A percentile compares a stretch with the other conserved stretches of the same genome.
These are phyloP conservation scores for Cheilosia variabilis DNA, from an alignment of 2,888 invertebrate species.

Conservation along the genomic window DNA sequence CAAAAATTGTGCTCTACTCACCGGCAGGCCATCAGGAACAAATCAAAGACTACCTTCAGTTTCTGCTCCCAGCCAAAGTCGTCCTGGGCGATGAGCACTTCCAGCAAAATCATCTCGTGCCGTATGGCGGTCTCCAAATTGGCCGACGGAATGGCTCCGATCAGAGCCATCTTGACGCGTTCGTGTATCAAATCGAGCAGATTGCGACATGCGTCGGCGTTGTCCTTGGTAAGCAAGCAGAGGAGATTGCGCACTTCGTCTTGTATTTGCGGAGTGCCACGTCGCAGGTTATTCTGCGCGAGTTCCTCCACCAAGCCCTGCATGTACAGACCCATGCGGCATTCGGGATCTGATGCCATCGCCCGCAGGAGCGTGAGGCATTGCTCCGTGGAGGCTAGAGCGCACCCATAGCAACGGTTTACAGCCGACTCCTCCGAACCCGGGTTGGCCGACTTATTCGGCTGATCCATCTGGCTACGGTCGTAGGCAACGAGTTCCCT, in stretches of 20 bases:
- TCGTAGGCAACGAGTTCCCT: slow-evolving; percentile 96
- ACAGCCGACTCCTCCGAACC: slow-evolving; percentile 81
- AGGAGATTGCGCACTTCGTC: slow-evolving; percentile 95
- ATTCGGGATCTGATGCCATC: slow-evolving; percentile 91
- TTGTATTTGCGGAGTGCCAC: slow-evolving; percentile 93
- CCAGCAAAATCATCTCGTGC: slow-evolving; percentile 94
- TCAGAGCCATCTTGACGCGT: slow-evolving; percentile 91
- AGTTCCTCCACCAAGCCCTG: slow-evolving; percentile 95
- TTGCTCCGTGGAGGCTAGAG: slow-evolving; percentile 96
- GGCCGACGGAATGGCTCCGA: slow-evolving; percentile 90
- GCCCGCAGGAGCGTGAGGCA: slow-evolving; percentile 96
- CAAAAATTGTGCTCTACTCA: slow-evolving; percentile 72
- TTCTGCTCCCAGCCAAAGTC: slow-evolving; percentile 98
- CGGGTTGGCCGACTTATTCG: slow-evolving; percentile 76
- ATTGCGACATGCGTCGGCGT: slow-evolving; percentile 89
- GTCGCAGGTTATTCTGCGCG: slow-evolving; percentile 94
- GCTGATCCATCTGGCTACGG: slow-evolving; percentile 88
- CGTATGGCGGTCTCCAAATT: slow-evolving; percentile 91
- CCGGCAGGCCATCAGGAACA: slow-evolving; percentile 92
- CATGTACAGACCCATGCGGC: slow-evolving; percentile 90
- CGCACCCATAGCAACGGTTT: slow-evolving; percentile 93
- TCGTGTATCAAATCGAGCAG: slow-evolving; percentile 88
- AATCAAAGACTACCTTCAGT: slow-evolving; percentile 92
- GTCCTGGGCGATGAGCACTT: slow-evolving; percentile 94
- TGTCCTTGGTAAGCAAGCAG: slow-evolving; percentile 95